These are phyloP conservation scores for Agrochola lychnidis DNA, from an alignment of 2,888 invertebrate species.

Conservation along the genomic window DNA sequence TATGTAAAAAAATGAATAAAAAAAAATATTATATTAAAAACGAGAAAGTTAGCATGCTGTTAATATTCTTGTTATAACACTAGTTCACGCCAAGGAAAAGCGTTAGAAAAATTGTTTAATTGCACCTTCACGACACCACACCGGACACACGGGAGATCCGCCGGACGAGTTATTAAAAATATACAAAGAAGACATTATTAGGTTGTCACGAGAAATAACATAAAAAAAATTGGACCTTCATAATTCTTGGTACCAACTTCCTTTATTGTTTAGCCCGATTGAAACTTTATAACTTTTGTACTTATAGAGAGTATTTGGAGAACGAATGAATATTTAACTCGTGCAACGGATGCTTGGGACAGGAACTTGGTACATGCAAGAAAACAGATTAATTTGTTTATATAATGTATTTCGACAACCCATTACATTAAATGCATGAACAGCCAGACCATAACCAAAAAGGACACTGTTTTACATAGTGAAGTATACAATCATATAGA, in stretches of 20 bases:
- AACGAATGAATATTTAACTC: constrained; percentile 62
- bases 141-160: constrained; percentile 59
- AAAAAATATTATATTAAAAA: constrained; percentile 8
- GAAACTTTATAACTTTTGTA: neutral
- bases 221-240: neutral
- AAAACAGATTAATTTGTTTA: constrained; percentile 87
- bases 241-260: neutral
- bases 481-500: constrained; percentile 20
- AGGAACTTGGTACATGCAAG: constrained; percentile 86
- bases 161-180: constrained; percentile 63
- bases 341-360: constrained; percentile 79
- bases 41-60: constrained; percentile 66
- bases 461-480: constrained; percentile 74
- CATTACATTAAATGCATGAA: constrained; percentile 85
- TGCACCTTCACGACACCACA: constrained; percentile 56
- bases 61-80: constrained; percentile 57
- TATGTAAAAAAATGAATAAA: too few relatives aligned
- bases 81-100: constrained; percentile 65
- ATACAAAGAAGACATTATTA: neutral
- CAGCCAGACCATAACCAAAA: constrained; percentile 81
- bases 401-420: constrained; percentile 87
- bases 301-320: neutral
- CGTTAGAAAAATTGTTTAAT: constrained; percentile 53
- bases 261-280: neutral
- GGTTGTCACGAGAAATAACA: neutral